Percentiles rank a stretch among this genome's conserved stretches.
These are phyloP conservation scores for Chaetorhynchus papuensis DNA, from an alignment of 2,113 vertebrate species.

Conservation along the genomic window DNA sequence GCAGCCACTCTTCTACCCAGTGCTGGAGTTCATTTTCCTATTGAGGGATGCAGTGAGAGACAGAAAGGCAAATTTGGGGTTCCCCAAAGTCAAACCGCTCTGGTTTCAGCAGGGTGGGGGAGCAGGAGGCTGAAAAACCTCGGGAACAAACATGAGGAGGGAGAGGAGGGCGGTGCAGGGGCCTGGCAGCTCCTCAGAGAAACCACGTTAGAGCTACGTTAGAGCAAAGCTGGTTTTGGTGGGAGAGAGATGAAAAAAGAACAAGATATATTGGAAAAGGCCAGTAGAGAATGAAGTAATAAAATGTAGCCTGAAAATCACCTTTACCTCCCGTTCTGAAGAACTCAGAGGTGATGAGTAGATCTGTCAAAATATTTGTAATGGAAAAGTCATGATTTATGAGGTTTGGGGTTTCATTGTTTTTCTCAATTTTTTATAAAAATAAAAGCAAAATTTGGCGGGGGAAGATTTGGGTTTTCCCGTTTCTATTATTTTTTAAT, in stretches of 20 bases:
- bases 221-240: neutral
- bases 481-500: neutral
- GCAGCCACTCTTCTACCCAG: fast-evolving
- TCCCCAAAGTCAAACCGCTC: fast-evolving
- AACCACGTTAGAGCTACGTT: neutral
- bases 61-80: neutral
- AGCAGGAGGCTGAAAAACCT: neutral
- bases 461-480: neutral
- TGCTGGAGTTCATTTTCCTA: neutral
- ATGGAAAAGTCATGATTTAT: constrained; percentile 44
- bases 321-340: constrained; percentile 6
- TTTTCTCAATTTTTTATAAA: neutral
- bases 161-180: fast-evolving
- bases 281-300: constrained; percentile 25
- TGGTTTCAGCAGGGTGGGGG: fast-evolving
- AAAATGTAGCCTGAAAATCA: constrained; percentile 33
- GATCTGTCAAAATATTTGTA: constrained; percentile 41
- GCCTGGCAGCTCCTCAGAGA: neutral
- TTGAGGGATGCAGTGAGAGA: neutral
- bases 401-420: neutral
- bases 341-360: constrained; percentile 1
- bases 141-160: fast-evolving
- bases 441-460: neutral
- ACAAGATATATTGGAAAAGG: neutral
- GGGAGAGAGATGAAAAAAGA: neutral